These are phyloP conservation scores for Entomobrya multifasciata DNA, from an alignment of 2,888 invertebrate species.

Conservation along the genomic window DNA sequence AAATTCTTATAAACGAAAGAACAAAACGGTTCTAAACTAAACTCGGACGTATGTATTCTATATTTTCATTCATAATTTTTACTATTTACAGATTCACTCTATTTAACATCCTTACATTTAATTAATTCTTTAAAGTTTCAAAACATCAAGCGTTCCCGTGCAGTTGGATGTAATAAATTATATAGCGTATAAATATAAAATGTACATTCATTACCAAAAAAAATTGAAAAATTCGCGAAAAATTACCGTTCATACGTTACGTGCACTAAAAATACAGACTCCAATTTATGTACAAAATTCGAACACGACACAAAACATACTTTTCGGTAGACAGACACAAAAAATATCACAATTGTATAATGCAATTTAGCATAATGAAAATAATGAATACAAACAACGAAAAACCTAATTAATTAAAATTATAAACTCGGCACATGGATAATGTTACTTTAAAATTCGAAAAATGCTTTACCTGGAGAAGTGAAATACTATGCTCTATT, in stretches of 20 bases:
- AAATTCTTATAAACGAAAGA: neutral
- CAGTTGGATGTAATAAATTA: slow-evolving; percentile 13
- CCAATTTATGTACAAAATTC: neutral
- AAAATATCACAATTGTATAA: neutral
- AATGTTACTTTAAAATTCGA: no score
- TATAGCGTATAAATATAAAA: neutral
- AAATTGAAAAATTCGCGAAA: neutral
- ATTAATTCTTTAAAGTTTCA: neutral
- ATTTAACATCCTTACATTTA: neutral
- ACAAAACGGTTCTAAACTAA: slow-evolving; percentile 4
- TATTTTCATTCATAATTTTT: no score
- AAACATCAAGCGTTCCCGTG: slow-evolving; percentile 41
- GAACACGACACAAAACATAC: neutral
- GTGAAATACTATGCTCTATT: no score
- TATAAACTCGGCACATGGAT: neutral
- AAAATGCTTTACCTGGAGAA: no score
- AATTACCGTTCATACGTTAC: neutral
- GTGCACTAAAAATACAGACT: no score
- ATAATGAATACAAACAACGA: neutral
- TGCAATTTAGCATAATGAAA: neutral
- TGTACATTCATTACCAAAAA: slow-evolving; percentile 30
- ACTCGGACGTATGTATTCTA: no score
- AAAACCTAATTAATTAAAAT: neutral
- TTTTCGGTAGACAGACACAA: neutral
- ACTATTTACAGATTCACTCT: neutral